phyloP scores from a whole-genome alignment of 1,140 invertebrate genomes.

The Matsumurasca onukii region DNA sequence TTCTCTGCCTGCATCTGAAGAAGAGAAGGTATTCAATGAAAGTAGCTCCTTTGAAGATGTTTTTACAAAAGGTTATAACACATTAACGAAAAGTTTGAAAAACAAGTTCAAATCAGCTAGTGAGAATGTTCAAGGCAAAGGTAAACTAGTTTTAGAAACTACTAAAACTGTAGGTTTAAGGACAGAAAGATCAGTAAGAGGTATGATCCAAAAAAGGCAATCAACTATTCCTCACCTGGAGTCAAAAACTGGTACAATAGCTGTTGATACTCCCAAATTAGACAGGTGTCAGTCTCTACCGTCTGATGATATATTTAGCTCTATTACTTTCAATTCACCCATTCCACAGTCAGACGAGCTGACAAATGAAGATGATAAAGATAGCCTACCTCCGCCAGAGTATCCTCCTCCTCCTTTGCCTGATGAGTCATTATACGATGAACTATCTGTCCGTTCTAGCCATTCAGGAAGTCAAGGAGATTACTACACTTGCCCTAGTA shows the following conservation, averaged over 20 bases:
- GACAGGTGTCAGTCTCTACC: constrained; percentile 49
- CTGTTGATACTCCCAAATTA: constrained; percentile 36
- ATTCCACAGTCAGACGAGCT: constrained; percentile 46
- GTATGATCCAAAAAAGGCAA: constrained; percentile 38
- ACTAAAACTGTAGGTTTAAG: constrained; percentile 41
- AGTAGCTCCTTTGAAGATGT: constrained; percentile 26
- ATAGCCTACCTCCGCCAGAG: constrained; percentile 54
- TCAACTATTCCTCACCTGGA: constrained; percentile 22
- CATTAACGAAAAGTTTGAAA: constrained; percentile 33
- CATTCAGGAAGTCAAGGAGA: constrained; percentile 47
- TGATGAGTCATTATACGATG: constrained; percentile 58
- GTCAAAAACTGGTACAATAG: constrained; percentile 17
- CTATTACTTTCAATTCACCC: constrained; percentile 53
- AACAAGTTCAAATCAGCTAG: constrained; percentile 36
- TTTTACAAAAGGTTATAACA: constrained; percentile 26
- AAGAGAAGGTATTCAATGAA: neutral
- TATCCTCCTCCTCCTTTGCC: constrained; percentile 60
- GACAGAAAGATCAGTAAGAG: constrained; percentile 40
- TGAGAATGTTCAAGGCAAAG: constrained; percentile 40
- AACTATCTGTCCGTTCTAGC: constrained; percentile 52
- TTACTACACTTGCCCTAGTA: constrained; percentile 45
- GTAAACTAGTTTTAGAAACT: constrained; percentile 39
- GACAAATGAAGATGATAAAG: constrained; percentile 45
- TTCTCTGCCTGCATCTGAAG: neutral
- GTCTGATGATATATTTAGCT: constrained; percentile 50